Evolutionary conservation across 2,113 vertebrate species (phyloP).

Genomic region (Ptilonorhynchus violaceus): DNA sequence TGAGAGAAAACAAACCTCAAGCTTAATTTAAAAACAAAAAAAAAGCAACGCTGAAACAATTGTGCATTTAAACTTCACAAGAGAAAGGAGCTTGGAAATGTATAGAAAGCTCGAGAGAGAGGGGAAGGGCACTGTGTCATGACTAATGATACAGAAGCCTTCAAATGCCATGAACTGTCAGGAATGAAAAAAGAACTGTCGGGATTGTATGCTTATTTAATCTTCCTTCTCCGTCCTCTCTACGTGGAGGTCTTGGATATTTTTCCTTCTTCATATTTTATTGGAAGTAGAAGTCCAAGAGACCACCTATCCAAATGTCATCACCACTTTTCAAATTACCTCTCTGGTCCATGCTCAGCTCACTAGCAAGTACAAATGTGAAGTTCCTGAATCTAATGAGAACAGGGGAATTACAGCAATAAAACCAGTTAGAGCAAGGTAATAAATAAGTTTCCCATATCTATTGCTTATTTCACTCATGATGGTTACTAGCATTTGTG

Average conservation of each 20-base stretch:
- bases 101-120: background rate
- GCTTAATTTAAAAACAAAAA: background rate
- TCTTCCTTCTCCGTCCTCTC: background rate
- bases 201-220: background rate
- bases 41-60: background rate
- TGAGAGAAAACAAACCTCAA: background rate
- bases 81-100: background rate
- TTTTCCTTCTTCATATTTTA: background rate
- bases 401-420: background rate
- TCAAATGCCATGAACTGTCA: constrained; percentile 10
- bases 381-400: background rate
- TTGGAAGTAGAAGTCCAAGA: background rate
- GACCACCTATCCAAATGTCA: background rate
- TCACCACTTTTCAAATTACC: background rate
- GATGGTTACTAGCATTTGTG: background rate
- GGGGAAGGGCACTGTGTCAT: background rate
- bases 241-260: background rate
- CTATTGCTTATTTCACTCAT: background rate
- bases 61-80: background rate
- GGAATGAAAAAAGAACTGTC: background rate
- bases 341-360: background rate
- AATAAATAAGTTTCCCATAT: background rate
- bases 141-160: constrained; percentile 22
- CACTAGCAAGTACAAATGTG: background rate
- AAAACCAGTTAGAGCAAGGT: background rate